Base-by-base conservation (phyloP, 2,113 vertebrate species). In the Syngnathus scovelli region DNA sequence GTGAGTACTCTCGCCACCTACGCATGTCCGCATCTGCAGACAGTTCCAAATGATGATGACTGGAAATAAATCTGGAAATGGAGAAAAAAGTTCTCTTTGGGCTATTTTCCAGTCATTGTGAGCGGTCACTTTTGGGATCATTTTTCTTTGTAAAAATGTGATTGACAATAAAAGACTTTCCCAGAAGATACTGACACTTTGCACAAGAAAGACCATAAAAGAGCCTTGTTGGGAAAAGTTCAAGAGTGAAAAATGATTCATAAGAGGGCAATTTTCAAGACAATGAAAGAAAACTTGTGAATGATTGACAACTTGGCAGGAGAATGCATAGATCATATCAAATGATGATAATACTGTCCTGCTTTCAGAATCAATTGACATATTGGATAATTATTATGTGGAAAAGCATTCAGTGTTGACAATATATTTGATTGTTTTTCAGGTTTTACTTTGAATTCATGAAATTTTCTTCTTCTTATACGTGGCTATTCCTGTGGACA, bases 201-300 rank as follows among this genome's bases (percentile, higher is more conserved):
- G 9, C 27, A 58, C 19, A n/a, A 52, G 49, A 52, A 52, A 52
- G 19, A 52, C 51, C 70, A 38, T 76, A 71, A 41, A 65, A 76
- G 49, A 70, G 46, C 52, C 21, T 49, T 4, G 6, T 6, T 75
- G 83, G 72, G 38, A 43, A 62, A 55, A 46, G 23, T 75, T 75
- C 83, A 88, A 86, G 75, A 61, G 58, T 64, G 74, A 77, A 74
- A 79, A 56, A 56, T 69, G 61, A 66, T 74, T 69, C 67, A 72
- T 78, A 82, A 83, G 67, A 72, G 59, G 75, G 64, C 64, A 44
- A 61, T 56, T 74, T 64, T 62, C 58, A 61, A 62, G 66, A 68
- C 12, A n/a, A 54, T 68, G 49, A 71, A 81, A 79, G 52, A 70
- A 70, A 77, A 70, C 0, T 23, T 43, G 68, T 63, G 68, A 75